Conservation (phyloP, 1,140 invertebrate species). For the Coelopa frigida region DNA sequence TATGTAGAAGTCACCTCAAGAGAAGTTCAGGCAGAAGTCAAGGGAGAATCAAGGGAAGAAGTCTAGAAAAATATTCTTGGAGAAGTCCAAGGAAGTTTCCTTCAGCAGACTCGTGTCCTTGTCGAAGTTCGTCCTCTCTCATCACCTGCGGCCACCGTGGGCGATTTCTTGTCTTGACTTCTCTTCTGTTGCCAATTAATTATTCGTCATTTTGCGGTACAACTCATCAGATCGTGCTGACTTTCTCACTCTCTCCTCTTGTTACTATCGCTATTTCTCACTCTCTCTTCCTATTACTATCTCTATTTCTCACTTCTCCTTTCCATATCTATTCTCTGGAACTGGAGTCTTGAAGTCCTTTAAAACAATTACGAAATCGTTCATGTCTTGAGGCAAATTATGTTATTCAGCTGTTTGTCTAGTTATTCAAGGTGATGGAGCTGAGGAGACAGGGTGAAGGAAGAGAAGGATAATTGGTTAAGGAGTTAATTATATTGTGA, state of each 20-base stretch:
- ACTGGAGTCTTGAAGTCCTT: constrained; percentile 4
- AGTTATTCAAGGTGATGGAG: not conserved
- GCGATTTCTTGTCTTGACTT: not conserved
- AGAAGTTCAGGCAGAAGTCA: no score
- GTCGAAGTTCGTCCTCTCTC: no score
- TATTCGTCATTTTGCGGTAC: not conserved
- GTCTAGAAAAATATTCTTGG: no score
- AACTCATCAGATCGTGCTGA: not conserved
- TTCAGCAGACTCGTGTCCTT: no score
- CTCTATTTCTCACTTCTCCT: not conserved
- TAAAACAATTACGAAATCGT: constrained; percentile 13
- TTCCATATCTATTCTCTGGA: not conserved
- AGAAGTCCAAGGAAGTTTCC: no score
- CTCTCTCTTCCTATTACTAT: not conserved
- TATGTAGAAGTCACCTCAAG: no score
- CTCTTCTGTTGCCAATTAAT: not conserved
- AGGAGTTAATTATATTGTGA: not conserved
- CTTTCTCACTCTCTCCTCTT: not conserved
- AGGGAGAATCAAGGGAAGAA: no score
- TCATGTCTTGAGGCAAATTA: constrained; percentile 11
- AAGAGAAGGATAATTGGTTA: constrained; percentile 3
- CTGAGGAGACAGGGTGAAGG: not conserved
- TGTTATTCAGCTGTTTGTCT: not conserved
- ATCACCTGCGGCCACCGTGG: no score
- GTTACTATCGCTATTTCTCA: not conserved